Base-by-base conservation (phyloP, 2,113 vertebrate species). In the Acanthisitta chloris region DNA sequence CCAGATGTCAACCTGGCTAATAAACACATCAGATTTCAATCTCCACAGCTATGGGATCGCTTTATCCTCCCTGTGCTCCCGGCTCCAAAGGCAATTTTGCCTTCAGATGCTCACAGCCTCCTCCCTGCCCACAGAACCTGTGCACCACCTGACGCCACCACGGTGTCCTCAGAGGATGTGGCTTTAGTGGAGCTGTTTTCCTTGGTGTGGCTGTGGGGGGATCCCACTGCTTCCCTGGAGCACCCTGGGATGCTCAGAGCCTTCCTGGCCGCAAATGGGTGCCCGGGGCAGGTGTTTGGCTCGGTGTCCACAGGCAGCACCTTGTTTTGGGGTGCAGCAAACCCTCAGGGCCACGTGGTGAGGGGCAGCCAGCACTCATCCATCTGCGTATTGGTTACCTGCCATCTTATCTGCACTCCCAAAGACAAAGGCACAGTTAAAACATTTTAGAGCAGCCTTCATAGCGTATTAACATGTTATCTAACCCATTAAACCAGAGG, bases 361-460 rank as follows among this genome's bases (percentile, higher is more conserved):
- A 48, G 46, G 84, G 43, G 67, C 72, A 86, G 84, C 73, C 61
- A 2, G 70, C 6, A 0, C 74, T 17, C 95, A 86, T 84, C 72
- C 43, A 52, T 95, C 91, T 70, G 62, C 2, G 38, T 97, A 97
- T 97, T 98, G 98, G 97, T 97, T 96, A 96, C 78, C 96, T 98
- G 98, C 97, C 98, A 97, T 86, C 97, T 98, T 98, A 98, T 98
- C 98, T 97, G 96, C 82, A 34, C 92, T 38, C 45, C 26, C 59
- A 94, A 97, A 97, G 98, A 98, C 98, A 98, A 97, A 98, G 96
- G 95, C 97, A 88, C 96, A 91, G 97, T 96, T 96, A 97, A 96
- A 97, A 92, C 93, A 83, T 96, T 98, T 97, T 95, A 92, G 95
- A 93, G 70, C 94, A 95, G 98, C 96, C 97, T 98, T 97, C 96